phyloP scores from a whole-genome alignment of 2,888 invertebrate species.

The Ectemnius cavifrons region DNA sequence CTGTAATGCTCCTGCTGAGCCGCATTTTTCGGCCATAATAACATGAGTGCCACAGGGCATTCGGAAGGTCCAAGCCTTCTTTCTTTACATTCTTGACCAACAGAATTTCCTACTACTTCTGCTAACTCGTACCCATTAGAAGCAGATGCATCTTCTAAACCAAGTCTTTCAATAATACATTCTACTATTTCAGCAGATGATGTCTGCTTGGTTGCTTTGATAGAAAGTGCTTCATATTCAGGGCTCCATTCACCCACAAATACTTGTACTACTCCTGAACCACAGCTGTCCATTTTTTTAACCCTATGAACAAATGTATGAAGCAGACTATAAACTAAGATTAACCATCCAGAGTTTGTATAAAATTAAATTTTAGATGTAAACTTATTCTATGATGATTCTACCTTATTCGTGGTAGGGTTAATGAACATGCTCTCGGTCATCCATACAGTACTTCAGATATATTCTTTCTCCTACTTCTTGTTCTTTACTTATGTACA shows the following conservation, averaged over 20 bases:
- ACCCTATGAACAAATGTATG: conserved; percentile 55
- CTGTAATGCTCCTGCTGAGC: conserved; percentile 79
- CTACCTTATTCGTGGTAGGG: conserved; percentile 71
- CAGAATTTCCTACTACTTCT: conserved; percentile 91
- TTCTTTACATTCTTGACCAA: conserved; percentile 95
- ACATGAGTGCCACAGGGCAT: conserved; percentile 90
- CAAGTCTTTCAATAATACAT: conserved; percentile 89
- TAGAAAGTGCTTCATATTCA: conserved; percentile 92
- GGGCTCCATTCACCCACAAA: conserved; percentile 93
- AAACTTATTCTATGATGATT: neutral
- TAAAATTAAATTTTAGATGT: neutral
- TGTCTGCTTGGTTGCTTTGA: conserved; percentile 94
- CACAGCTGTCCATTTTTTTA: conserved; percentile 74
- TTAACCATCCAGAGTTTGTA: neutral
- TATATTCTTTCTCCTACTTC: conserved; percentile 63
- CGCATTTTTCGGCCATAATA: conserved; percentile 87
- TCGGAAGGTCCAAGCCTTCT: conserved; percentile 89
- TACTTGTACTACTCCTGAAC: conserved; percentile 82
- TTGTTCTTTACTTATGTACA: conserved; percentile 66
- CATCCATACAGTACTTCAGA: conserved; percentile 72
- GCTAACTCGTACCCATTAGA: conserved; percentile 87
- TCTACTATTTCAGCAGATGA: conserved; percentile 94
- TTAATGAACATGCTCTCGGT: conserved; percentile 74
- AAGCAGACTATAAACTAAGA: neutral
- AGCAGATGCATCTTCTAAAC: conserved; percentile 80